Base-by-base conservation (phyloP, 2,797 vertebrate species). In the Balearica regulorum region DNA sequence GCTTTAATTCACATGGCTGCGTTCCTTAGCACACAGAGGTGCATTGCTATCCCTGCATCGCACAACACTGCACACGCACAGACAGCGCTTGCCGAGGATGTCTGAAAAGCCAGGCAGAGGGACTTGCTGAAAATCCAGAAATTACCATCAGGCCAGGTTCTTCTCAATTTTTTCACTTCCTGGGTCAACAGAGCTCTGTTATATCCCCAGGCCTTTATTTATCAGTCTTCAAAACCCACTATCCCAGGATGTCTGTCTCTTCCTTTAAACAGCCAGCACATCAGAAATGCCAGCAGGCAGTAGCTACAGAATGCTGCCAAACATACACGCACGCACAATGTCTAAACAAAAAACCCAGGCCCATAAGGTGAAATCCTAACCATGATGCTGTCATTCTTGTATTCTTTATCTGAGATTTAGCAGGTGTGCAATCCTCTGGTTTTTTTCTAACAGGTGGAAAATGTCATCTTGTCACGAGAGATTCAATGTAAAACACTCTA, bases 381-480 rank as follows among this genome's bases (percentile, higher is more conserved):
- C 57, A 19, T 1, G 7, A 21, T 5, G 68, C 53, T 94, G 75
- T 75, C 88, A 89, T 43, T 53, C 64, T 43, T n/a, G 51, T 43
- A 33, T 35, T 22, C 78, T 90, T 92, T 93, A 87, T 76, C 91
- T 71, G 60, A 60, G 64, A 60, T 89, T 60, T 49, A 73, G 71
- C 94, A 96, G 93, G 60, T 94, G 86, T 95, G 71, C 58, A 66
- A 4, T 28, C 51, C 80, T 83, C 55, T 53, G n/a, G 18, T 16
- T 37, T 86, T 86, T 62, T 91, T 92, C 35, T 29, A 90, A 70
- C 73, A 89, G 92, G 93, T 95, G 84, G 86, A 51, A 94, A 92
- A 94, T 94, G 86, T 92, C 92, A 94, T 80, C 81, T 80, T 90
- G 86, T 90, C 93, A 78, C 6, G 57, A 83, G 88, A 85, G 61